These are phyloP conservation scores for Parasteatoda tepidariorum DNA, from an alignment of 1,140 invertebrate genomes.

Conservation along the genomic window DNA sequence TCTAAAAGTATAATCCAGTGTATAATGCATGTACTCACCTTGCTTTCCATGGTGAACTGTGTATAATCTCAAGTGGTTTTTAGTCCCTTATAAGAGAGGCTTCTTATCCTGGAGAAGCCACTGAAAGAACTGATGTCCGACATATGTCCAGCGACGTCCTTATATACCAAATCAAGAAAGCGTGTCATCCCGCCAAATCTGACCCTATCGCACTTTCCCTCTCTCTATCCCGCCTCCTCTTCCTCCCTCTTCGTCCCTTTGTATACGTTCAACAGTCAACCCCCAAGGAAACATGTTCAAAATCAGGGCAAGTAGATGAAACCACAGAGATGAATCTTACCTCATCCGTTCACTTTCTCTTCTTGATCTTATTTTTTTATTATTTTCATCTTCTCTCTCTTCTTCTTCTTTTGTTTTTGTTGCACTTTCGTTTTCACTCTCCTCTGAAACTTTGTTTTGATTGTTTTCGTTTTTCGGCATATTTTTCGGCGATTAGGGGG, in stretches of 20 bases:
- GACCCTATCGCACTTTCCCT: constrained; percentile 19
- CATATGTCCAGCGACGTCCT: constrained; percentile 22
- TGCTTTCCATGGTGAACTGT: constrained; percentile 32
- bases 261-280: not conserved
- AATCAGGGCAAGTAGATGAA: constrained; percentile 46
- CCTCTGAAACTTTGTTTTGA: not conserved
- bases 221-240: not conserved
- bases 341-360: constrained; percentile 17
- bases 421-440: not conserved
- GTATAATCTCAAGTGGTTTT: not conserved
- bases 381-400: not conserved
- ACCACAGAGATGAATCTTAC: constrained; percentile 34
- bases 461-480: constrained; percentile 3
- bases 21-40: constrained; percentile 41
- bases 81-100: not conserved
- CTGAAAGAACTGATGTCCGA: constrained; percentile 34
- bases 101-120: constrained; percentile 24
- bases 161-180: constrained; percentile 32
- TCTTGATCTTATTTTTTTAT: not conserved
- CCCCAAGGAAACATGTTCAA: not conserved
- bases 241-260: constrained; percentile 6
- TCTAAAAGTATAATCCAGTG: too few species aligned
- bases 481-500: not conserved
- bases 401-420: not conserved
- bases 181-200: constrained; percentile 37